Evolutionary conservation across 2,797 vertebrate species (phyloP), one percentile per base, ranked within the genome.

Genomic region (Poecilia gillii): DNA sequence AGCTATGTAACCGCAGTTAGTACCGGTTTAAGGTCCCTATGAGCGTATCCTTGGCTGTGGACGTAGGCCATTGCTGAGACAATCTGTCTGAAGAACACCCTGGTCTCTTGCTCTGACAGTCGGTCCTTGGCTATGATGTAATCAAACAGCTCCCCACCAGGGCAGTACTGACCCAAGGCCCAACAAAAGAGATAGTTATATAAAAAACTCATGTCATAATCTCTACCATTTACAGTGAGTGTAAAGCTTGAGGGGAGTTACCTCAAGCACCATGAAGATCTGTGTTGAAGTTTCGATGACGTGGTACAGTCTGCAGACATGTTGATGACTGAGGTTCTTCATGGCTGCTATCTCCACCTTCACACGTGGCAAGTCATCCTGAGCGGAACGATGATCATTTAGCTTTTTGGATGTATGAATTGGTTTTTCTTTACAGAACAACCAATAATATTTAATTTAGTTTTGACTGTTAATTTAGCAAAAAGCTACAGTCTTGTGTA

Each of bases 191-290:
- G 18, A 74, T 31, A 31, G 6, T 46, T 57, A 23, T 2, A 59
- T 36, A 33, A 45, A 28, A n/a, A 43, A 46, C 31, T 18, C 0
- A 41, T 72, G 2, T 25, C 13, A 9, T 25, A 81, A 8, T 3
- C 12, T n/a, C 7, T 53, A 23, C n/a, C n/a, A 36, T 28, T 36
- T 0, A 49, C 11, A 0, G 13, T 59, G 3, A 6, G 28, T 31
- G 28, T 39, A 0, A 6, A 8, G 16, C n/a, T 16, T 72, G 11
- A 70, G 43, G 49, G 18, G 6, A 5, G 66, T 93, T 92, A 99
- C 98, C 97, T 99, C 98, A 25, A 99, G 94, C 77, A 98, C 94
- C 95, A 99, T 97, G 90, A 98, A 99, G 90, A 99, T 98, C 92
- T 97, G 97, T 62, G 94, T 96, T 47, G 96, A 77, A 0, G 98